These are phyloP conservation scores for Steinernema khuongi DNA, from an alignment of 1,140 invertebrate genomes.

Conservation along the genomic window DNA sequence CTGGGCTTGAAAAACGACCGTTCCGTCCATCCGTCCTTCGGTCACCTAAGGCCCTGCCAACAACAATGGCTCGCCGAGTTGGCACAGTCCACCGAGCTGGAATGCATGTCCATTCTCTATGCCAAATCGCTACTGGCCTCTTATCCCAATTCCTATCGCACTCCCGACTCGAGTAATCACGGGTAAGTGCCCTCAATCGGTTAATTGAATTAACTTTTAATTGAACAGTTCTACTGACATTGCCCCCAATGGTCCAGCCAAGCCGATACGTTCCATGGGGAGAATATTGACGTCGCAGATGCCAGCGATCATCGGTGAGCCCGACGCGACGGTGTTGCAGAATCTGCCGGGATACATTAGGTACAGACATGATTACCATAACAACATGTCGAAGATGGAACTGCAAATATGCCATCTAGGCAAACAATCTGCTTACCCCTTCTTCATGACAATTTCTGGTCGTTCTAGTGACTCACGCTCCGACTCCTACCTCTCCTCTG, in stretches of 20 bases:
- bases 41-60: neutral
- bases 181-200: slow-evolving; percentile 16
- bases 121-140: slow-evolving; percentile 21
- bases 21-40: neutral
- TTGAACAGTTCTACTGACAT: neutral
- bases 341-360: slow-evolving; percentile 3
- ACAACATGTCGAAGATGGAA: neutral
- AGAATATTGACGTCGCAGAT: neutral
- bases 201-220: slow-evolving; percentile 18
- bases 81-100: slow-evolving; percentile 15
- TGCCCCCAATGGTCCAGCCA: neutral
- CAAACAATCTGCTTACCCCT: neutral
- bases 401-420: neutral
- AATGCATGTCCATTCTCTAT: slow-evolving; percentile 23
- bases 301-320: neutral
- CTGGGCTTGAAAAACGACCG: neutral
- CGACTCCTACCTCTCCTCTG: neutral
- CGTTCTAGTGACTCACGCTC: neutral
- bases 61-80: slow-evolving; percentile 25
- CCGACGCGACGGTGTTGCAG: neutral
- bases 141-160: slow-evolving; percentile 16
- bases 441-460: neutral
- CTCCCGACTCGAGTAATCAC: neutral
- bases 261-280: neutral
- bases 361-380: neutral